Evolutionary conservation across 2,113 vertebrate species (phyloP), one percentile per base, ranked within the genome.

Genomic region (Chlamydotis undulata): DNA sequence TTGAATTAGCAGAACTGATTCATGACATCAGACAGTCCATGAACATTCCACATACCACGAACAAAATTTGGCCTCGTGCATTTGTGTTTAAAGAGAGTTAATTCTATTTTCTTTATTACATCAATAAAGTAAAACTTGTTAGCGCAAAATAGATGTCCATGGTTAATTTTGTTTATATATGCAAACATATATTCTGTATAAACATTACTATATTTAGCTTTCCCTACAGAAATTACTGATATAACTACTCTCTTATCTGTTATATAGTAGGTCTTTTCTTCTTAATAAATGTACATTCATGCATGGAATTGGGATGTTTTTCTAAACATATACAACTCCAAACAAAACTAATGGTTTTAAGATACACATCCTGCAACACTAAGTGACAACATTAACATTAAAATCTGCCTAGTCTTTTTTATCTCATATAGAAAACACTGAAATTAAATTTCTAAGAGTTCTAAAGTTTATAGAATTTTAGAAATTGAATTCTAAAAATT

Each of bases 1-100:
- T 45, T n/a, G 65, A 95, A 96, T 60, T 41, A 59, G 87, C 93
- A 91, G 43, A 65, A 56, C 76, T 39, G 79, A 89, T 91, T 76
- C n/a, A 79, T 47, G 55, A 75, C 45, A 69, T 73, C 9, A 61
- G 43, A 57, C 5, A 21, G 4, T 53, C 26, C 31, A 57, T 4
- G 12, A 80, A 28, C 8, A 53, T 65, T 59, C 28, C 33, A 93
- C 19, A 64, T 19, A 50, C 12, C 43, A 47, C 5, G 39, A 83
- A 49, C 31, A 83, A 75, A 70, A 45, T 59, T 70, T 61, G 53
- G n/a, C 43, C 45, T 56, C 18, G 7, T 41, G 28, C 28, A 71
- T 19, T 23, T 39, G 3, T 64, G 22, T 79, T 63, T 79, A 68
- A 81, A 68, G 5, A 19, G 25, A 73, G 4, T 1, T 2, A 71